A percentile compares a stretch with the other conserved stretches of the same genome.
These are phyloP conservation scores for Apoda limacodes DNA, from an alignment of 2,888 invertebrate species.

Conservation along the genomic window DNA sequence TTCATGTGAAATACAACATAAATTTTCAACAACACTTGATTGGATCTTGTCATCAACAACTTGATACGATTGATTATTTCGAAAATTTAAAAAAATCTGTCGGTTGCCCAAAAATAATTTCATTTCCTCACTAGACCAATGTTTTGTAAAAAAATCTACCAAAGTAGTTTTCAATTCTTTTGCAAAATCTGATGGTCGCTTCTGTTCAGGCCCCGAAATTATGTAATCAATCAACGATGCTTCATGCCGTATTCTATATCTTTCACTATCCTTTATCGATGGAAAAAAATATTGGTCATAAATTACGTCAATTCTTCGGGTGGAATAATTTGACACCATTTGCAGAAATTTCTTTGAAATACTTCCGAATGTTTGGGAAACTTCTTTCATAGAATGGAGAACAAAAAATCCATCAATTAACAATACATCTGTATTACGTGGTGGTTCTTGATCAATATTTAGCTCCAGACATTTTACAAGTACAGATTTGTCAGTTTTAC, in stretches of 20 bases:
- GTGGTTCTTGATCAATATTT: constrained; percentile 5
- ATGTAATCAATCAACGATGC: too few relatives aligned
- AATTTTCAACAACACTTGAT: constrained; percentile 11
- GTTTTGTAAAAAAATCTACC: constrained; percentile 2
- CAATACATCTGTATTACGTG: constrained; percentile 7
- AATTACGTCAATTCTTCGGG: constrained; percentile 2
- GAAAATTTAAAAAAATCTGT: too few relatives aligned
- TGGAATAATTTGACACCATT: too few relatives aligned
- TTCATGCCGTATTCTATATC: too few relatives aligned
- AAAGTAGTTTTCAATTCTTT: constrained; percentile 1
- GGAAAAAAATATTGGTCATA: not conserved
- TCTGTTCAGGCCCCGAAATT: constrained; percentile 5
- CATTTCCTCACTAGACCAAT: not conserved
- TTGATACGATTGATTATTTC: constrained; percentile 11
- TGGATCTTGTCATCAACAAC: too few relatives aligned
- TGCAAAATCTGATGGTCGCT: constrained; percentile 5
- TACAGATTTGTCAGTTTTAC: constrained; percentile 8
- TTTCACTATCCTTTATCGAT: constrained; percentile 6
- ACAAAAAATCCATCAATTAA: constrained; percentile 17
- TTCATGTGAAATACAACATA: constrained; percentile 21
- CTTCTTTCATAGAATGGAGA: constrained; percentile 13
- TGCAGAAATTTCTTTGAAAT: constrained; percentile 7
- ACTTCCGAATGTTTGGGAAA: constrained; percentile 24
- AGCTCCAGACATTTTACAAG: constrained; percentile 5
- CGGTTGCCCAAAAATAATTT: too few relatives aligned